These are phyloP conservation scores for Procapra przewalskii DNA, from an alignment of 2,113 vertebrate species.

Conservation along the genomic window DNA sequence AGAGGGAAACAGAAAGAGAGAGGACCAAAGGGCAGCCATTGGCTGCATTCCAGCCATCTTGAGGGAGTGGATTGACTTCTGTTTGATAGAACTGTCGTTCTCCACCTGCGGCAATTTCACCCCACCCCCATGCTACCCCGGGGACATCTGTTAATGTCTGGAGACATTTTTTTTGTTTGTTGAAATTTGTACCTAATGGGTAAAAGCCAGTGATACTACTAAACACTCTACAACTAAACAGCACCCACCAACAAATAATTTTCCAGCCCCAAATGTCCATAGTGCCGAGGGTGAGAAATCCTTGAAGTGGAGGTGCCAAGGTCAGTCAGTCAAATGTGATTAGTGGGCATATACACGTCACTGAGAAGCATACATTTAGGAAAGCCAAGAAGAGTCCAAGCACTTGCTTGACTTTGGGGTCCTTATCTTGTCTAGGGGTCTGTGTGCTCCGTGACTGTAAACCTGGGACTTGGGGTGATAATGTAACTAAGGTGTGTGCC, in stretches of 20 bases:
- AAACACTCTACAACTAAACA: not conserved
- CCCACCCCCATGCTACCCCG: not conserved
- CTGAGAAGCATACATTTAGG: not conserved
- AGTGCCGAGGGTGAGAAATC: not conserved
- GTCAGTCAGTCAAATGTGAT: not conserved
- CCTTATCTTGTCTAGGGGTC: not conserved
- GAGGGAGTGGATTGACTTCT: not conserved
- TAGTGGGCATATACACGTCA: not conserved
- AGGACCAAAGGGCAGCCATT: not conserved
- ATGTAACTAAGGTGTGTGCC: not conserved
- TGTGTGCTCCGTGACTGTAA: not conserved
- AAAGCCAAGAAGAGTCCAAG: not conserved
- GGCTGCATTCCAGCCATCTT: not conserved
- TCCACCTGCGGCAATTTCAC: not conserved
- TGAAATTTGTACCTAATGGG: not conserved
- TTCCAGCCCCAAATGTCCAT: not conserved
- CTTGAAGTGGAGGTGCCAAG: not conserved
- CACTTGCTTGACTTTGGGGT: not conserved
- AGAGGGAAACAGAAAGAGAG: not conserved
- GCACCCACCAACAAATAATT: not conserved
- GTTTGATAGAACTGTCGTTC: not conserved
- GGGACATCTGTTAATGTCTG: not conserved
- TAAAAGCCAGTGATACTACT: not conserved
- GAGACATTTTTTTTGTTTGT: not conserved
- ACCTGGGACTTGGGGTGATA: not conserved